Percentiles rank a stretch among this genome's conserved stretches.
Evolutionary conservation across 2,888 invertebrate genomes (phyloP).

Genomic region (Lasius platythorax): DNA sequence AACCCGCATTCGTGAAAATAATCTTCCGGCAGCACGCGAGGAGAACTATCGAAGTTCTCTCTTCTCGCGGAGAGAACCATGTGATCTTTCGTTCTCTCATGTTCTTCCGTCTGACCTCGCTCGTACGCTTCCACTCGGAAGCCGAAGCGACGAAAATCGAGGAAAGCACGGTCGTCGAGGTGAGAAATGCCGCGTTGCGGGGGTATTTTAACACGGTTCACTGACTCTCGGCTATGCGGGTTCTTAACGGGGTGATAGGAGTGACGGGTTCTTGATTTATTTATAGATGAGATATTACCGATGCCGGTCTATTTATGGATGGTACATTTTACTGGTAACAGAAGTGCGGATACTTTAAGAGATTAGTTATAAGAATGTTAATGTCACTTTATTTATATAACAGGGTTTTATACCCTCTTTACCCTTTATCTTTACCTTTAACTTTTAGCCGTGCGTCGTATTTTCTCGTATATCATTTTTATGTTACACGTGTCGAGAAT

Average conservation of each 20-base stretch:
- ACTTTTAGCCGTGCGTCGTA: background rate
- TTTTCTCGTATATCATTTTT: background rate
- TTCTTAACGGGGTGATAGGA: constrained; percentile 29
- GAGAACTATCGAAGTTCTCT: constrained; percentile 44
- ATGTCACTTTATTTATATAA: constrained; percentile 16
- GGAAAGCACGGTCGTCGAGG: constrained; percentile 23
- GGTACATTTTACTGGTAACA: background rate
- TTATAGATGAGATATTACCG: constrained; percentile 1
- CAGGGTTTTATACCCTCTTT: background rate
- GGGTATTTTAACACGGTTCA: constrained; percentile 50
- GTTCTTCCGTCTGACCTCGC: constrained; percentile 52
- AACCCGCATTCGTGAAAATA: constrained; percentile 57
- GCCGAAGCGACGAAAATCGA: constrained; percentile 47
- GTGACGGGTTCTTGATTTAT: constrained; percentile 14
- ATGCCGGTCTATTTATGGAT: constrained; percentile 4
- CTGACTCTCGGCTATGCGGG: constrained; percentile 29
- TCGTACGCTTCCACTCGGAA: constrained; percentile 30
- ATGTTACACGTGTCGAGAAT: background rate
- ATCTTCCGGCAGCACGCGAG: constrained; percentile 66
- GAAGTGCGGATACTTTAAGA: background rate
- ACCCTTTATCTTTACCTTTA: background rate
- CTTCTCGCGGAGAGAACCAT: background rate
- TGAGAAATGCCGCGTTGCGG: constrained; percentile 51
- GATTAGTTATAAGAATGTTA: background rate
- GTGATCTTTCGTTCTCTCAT: constrained; percentile 24